Evolutionary conservation across 2,888 invertebrate genomes (phyloP), one percentile per base, ranked within the genome.

Genomic region (Tiliacea aurago): DNA sequence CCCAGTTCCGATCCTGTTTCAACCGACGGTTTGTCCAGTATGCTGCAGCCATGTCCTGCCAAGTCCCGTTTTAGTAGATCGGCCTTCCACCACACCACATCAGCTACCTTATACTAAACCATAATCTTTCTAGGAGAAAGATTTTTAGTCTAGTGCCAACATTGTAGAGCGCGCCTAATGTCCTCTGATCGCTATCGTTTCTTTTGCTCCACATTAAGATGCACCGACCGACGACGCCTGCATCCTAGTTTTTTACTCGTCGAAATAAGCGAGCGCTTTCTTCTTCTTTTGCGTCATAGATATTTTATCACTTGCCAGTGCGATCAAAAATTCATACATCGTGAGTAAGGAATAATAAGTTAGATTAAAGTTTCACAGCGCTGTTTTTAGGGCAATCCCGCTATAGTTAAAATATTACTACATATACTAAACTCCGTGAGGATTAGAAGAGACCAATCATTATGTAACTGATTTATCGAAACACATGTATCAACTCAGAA

Each of bases 171-270:
- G n/a, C 56, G 63, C 80, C 49, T 83, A 63, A 73, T 61, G 67
- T 45, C 45, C 28, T 33, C 43, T 58, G 83, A 77, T 83, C 80
- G 62, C 58, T 80, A 80, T 80, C 71, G 73, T 76, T 80, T 83
- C 58, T 80, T 83, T 71, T 83, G 81, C 66, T 73, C 87, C 68
- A 87, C 81, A 86, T 85, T 49, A 56, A 68, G 81, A 81, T 83
- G 71, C 84, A 79, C 73, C 37, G 71, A 61, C 28, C 28, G 28
- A 28, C 28, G 28, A 28, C 65, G 73, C 33, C 49, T 79, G 76
- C 76, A 86, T 83, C 84, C 87, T 84, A 86, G 78, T 83, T 88
- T 86, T 83, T 81, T 82, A 73, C 59, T 70, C 28, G 47, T 71
- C 64, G 53, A 68, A 72, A 79, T 69, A 69, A 80, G 23, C 37